Conservation (phyloP, 2,888 invertebrate species). For the Synanthedon formicaeformis region DNA sequence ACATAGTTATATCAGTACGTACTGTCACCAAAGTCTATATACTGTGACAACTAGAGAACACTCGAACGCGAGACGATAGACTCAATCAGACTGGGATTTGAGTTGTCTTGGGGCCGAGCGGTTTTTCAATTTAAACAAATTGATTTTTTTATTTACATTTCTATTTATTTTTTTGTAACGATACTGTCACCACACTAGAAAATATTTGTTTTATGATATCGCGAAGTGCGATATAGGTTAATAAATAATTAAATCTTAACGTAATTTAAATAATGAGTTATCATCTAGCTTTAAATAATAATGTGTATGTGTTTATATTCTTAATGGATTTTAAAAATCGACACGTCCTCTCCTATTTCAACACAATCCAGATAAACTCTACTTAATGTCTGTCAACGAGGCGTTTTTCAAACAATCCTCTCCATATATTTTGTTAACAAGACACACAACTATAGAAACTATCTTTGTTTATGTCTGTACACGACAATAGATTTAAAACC, state of each 20-base stretch:
- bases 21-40: too few species aligned
- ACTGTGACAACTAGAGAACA: constrained; percentile 15
- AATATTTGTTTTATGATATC: too few species aligned
- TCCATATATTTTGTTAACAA: constrained; percentile 56
- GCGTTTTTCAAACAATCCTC: constrained; percentile 46
- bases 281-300: too few species aligned
- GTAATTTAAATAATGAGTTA: too few species aligned
- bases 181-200: too few species aligned
- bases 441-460: constrained; percentile 33
- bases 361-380: constrained; percentile 22
- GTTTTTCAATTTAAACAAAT: constrained; percentile 37
- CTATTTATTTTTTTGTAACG: too few species aligned
- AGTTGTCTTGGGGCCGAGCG: constrained; percentile 24
- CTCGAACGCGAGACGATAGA: constrained; percentile 30
- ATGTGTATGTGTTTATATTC: too few species aligned
- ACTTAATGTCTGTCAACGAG: constrained; percentile 51
- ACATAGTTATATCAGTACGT: too few species aligned
- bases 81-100: constrained; percentile 63
- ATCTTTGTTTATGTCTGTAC: constrained; percentile 17
- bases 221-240: too few species aligned
- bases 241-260: too few species aligned
- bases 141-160: constrained; percentile 50
- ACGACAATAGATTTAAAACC: constrained; percentile 1
- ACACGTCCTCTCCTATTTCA: constrained; percentile 14
- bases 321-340: constrained; percentile 1